Evolutionary conservation across 2,797 vertebrate species (phyloP).

Genomic region (Crypturellus tataupa): DNA sequence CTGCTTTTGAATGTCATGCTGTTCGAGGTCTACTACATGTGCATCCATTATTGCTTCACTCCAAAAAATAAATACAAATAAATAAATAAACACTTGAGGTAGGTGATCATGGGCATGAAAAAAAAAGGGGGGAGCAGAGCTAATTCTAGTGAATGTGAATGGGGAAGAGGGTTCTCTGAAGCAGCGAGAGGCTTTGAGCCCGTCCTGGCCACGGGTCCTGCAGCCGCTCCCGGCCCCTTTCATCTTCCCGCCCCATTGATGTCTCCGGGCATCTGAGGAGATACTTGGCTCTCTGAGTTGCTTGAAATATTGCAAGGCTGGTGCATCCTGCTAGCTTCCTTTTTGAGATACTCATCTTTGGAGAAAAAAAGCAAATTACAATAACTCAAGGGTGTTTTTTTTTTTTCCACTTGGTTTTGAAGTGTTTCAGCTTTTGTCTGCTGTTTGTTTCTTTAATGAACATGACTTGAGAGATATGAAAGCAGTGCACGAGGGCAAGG

Average conservation of each 20-base stretch:
- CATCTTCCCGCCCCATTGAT: not conserved
- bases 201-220: not conserved
- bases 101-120: not conserved
- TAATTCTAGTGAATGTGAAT: not conserved
- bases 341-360: not conserved
- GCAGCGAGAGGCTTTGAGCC: not conserved
- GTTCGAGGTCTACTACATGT: not conserved
- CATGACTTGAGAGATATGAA: not conserved
- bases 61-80: not conserved
- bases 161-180: not conserved
- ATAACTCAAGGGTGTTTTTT: not conserved
- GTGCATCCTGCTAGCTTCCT: not conserved
- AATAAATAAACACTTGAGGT: not conserved
- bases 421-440: constrained; percentile 25
- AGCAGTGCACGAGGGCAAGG: not conserved
- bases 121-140: not conserved
- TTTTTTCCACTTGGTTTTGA: not conserved
- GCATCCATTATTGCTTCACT: not conserved
- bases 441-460: not conserved
- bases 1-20: not conserved
- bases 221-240: rapidly evolving
- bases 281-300: not conserved
- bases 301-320: not conserved
- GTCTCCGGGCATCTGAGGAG: rapidly evolving
- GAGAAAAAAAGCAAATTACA: not conserved